Percentiles rank a stretch among this genome's conserved stretches.
Conservation (phyloP, 2,888 invertebrate genomes). For the Xestoiulus laeticollis region DNA sequence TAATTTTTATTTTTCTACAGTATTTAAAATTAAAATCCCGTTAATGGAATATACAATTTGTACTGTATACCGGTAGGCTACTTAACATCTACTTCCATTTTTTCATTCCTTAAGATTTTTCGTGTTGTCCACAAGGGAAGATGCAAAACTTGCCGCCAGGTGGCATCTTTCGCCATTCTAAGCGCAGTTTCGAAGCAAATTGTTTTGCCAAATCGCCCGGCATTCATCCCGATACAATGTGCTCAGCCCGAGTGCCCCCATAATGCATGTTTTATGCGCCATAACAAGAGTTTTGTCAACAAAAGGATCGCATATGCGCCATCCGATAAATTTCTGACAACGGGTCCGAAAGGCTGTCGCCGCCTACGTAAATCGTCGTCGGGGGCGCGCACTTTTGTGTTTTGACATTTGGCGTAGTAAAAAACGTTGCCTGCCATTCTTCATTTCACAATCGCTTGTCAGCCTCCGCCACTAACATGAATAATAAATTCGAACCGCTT, state of each 20-base stretch:
- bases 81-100: too few relatives aligned
- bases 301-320: slow-evolving; percentile 9
- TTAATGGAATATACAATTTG: too few relatives aligned
- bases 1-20: too few relatives aligned
- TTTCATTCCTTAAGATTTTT: too few relatives aligned
- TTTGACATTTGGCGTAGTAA: background rate
- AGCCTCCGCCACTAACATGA: background rate
- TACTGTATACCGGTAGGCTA: too few relatives aligned
- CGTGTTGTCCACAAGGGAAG: too few relatives aligned
- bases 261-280: slow-evolving; percentile 34
- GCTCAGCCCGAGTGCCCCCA: slow-evolving; percentile 3
- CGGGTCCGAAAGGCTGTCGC: slow-evolving; percentile 20
- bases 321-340: slow-evolving; percentile 14
- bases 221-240: slow-evolving; percentile 15
- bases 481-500: background rate
- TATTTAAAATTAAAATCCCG: too few relatives aligned
- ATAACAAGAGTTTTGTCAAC: slow-evolving; percentile 37
- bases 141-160: background rate
- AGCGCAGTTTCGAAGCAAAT: background rate
- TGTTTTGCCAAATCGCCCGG: background rate
- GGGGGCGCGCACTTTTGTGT: slow-evolving; percentile 31
- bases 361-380: background rate
- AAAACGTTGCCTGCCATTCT: slow-evolving; percentile 1
- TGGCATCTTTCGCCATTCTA: background rate
- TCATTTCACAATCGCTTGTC: slow-evolving; percentile 37